Percentiles rank a stretch among this genome's conserved stretches.
phyloP scores from a whole-genome alignment of 2,113 vertebrate genomes.

The Myanophis thanlyinensis region DNA sequence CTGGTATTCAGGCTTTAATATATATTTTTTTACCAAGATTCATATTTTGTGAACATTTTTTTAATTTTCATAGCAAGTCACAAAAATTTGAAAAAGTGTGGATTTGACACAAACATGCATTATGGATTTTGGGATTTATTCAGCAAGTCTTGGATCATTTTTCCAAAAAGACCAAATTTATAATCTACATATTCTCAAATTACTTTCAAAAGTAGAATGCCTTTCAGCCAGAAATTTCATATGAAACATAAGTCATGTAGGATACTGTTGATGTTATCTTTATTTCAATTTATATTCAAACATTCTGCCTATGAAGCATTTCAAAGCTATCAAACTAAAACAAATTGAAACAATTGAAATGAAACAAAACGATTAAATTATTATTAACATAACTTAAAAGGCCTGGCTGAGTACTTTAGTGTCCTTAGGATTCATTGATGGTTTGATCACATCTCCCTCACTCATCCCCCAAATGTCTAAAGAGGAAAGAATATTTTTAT shows the following conservation, averaged over 20 bases:
- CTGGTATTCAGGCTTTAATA: background rate
- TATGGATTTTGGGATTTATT: background rate
- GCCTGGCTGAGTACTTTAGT: background rate
- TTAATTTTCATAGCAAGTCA: background rate
- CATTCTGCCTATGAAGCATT: background rate
- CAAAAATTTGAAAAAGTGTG: background rate
- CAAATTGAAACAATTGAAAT: background rate
- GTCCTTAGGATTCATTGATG: background rate
- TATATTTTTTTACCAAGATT: background rate
- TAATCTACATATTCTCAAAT: background rate
- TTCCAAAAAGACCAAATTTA: background rate
- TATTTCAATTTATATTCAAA: background rate
- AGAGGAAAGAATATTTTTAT: background rate
- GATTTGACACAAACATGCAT: background rate
- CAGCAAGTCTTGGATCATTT: background rate
- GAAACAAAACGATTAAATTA: background rate
- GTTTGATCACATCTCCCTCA: background rate
- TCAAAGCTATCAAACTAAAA: background rate
- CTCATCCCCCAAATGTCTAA: background rate
- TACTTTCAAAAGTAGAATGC: background rate
- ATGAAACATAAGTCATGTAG: background rate
- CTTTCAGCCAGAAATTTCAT: background rate
- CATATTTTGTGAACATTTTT: background rate
- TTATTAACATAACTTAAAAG: background rate
- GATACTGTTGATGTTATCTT: background rate